A percentile compares a stretch with the other conserved stretches of the same genome.
Conservation (phyloP, 2,797 vertebrate genomes). For the Cyprinella venusta region DNA sequence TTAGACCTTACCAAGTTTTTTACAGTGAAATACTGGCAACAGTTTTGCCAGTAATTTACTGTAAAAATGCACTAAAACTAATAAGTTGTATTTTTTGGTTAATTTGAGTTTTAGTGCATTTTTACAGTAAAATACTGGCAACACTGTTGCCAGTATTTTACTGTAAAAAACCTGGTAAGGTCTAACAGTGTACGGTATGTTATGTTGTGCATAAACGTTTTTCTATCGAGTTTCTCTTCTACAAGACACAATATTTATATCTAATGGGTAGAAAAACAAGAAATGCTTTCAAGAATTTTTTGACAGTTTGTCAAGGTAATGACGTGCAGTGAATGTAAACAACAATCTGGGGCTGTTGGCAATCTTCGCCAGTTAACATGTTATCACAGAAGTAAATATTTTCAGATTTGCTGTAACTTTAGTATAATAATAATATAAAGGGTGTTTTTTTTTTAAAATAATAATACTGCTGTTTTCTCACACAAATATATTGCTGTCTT, state of each 20-base stretch:
- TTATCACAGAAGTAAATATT: background rate
- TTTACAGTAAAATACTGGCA: too few relatives aligned
- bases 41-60: too few relatives aligned
- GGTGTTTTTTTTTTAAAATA: background rate
- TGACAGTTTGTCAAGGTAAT: background rate
- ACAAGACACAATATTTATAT: background rate
- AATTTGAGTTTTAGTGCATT: too few relatives aligned
- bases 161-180: too few relatives aligned
- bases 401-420: background rate
- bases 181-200: background rate
- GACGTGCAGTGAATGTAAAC: background rate
- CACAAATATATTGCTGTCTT: conserved; percentile 14
- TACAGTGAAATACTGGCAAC: too few relatives aligned
- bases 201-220: background rate
- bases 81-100: too few relatives aligned
- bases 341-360: background rate
- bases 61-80: too few relatives aligned
- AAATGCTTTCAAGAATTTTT: background rate
- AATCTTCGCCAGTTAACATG: background rate
- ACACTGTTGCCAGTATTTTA: too few relatives aligned
- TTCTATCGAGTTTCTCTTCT: background rate
- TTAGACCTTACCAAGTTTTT: too few relatives aligned
- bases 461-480: background rate
- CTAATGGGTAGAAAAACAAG: background rate
- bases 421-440: background rate